phyloP scores from a whole-genome alignment of 2,888 invertebrate genomes.

The Hirtodrosophila confusa region DNA sequence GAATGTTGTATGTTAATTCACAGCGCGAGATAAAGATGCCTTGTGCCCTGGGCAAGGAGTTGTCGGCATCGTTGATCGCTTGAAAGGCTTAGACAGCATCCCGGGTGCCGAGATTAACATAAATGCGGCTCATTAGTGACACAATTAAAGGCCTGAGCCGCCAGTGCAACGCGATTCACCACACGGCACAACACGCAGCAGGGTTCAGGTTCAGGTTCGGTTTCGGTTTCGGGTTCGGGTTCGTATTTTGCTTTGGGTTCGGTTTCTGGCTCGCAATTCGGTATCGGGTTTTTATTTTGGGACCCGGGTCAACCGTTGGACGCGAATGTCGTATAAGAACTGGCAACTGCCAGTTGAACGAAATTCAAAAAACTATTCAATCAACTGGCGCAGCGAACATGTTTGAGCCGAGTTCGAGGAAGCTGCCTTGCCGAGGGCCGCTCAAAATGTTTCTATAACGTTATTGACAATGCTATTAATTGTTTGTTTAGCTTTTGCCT shows the following conservation, averaged over 20 bases:
- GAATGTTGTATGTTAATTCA: slow-evolving; percentile 63
- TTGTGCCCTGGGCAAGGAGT: slow-evolving; percentile 14
- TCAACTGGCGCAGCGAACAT: slow-evolving; percentile 55
- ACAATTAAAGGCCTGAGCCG: slow-evolving; percentile 71
- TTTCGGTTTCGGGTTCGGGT: slow-evolving; percentile 4
- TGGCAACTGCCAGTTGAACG: slow-evolving; percentile 55
- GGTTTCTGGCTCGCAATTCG: slow-evolving; percentile 11
- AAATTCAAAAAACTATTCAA: slow-evolving; percentile 58
- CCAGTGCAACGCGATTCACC: slow-evolving; percentile 28
- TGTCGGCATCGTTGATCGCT: slow-evolving; percentile 39
- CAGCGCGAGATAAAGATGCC: slow-evolving; percentile 60
- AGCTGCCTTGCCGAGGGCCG: slow-evolving; percentile 37
- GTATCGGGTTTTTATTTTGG: slow-evolving; percentile 18
- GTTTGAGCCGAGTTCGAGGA: slow-evolving; percentile 56
- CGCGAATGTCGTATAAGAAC: slow-evolving; percentile 72
- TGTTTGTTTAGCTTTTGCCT: no score
- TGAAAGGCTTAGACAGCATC: slow-evolving; percentile 63
- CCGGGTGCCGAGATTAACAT: slow-evolving; percentile 79
- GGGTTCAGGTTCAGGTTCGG: slow-evolving; percentile 6
- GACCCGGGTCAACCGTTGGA: slow-evolving; percentile 59
- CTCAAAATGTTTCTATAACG: neutral
- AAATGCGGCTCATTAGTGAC: slow-evolving; percentile 80
- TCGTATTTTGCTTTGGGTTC: slow-evolving; percentile 27
- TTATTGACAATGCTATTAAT: no score
- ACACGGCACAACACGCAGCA: slow-evolving; percentile 5